Evolutionary conservation across 2,888 invertebrate species (phyloP).

Genomic region (Pecten maximus): DNA sequence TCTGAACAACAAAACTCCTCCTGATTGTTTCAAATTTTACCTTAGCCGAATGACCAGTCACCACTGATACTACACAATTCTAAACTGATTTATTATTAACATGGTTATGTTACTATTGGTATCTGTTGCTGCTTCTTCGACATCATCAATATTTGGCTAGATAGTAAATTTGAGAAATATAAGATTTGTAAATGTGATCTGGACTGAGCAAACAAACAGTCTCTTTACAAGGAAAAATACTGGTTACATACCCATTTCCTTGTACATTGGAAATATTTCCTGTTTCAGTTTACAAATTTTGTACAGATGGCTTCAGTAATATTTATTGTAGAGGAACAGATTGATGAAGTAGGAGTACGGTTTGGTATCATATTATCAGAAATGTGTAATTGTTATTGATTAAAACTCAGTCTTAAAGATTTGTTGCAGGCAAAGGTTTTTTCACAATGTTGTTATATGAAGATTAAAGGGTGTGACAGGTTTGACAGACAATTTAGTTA

Average conservation of each 20-base stretch:
- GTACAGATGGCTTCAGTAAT: not conserved
- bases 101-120: no score
- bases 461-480: not conserved
- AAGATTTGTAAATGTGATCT: no score
- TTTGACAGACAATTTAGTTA: not conserved
- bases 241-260: not conserved
- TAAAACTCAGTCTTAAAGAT: not conserved
- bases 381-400: not conserved
- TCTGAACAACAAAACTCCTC: no score
- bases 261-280: not conserved
- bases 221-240: no score
- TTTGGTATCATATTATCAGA: not conserved
- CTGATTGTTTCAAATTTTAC: no score
- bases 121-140: no score
- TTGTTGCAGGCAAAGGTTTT: not conserved
- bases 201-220: no score
- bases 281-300: not conserved
- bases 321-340: not conserved
- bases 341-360: not conserved
- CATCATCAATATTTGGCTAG: no score
- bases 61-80: no score
- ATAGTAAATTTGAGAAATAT: no score
- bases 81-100: no score
- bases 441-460: not conserved
- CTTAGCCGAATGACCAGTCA: no score